These are phyloP conservation scores for Heliconius ethilla DNA, from an alignment of 2,888 invertebrate genomes.

Conservation along the genomic window DNA sequence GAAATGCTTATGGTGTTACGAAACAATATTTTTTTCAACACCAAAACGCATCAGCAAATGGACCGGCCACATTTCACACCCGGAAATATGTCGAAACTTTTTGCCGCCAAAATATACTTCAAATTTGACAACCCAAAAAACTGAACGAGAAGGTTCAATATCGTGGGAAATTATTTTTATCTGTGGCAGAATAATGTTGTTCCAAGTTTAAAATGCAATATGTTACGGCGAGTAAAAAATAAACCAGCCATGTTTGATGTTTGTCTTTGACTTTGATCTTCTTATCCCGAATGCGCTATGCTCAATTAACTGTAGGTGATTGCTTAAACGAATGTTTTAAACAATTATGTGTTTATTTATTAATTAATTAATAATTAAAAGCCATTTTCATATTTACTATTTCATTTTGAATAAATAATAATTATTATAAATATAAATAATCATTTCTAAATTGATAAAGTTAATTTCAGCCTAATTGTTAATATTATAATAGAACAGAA, in stretches of 20 bases:
- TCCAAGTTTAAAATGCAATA: slow-evolving; percentile 51
- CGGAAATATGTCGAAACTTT: slow-evolving; percentile 72
- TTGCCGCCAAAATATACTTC: slow-evolving; percentile 47
- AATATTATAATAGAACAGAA: background rate
- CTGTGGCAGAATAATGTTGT: slow-evolving; percentile 38
- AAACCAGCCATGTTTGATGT: slow-evolving; percentile 40
- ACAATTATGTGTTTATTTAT: slow-evolving; percentile 2
- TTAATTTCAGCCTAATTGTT: background rate
- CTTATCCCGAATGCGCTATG: slow-evolving; percentile 37
- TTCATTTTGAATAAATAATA: background rate
- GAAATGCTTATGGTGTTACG: slow-evolving; percentile 56
- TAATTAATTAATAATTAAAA: background rate
- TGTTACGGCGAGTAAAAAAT: slow-evolving; percentile 50
- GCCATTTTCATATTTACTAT: background rate
- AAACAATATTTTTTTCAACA: slow-evolving; percentile 55
- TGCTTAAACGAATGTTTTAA: background rate
- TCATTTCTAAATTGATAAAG: background rate
- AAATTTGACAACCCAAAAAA: slow-evolving; percentile 37
- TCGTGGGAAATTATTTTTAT: slow-evolving; percentile 35
- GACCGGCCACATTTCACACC: slow-evolving; percentile 75
- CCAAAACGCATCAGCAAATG: slow-evolving; percentile 71
- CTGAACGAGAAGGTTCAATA: slow-evolving; percentile 37
- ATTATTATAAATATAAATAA: background rate
- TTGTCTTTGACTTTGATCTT: slow-evolving; percentile 45
- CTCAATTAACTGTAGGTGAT: slow-evolving; percentile 30